Conservation (phyloP, 2,797 vertebrate species). For the Mus minutoides region DNA sequence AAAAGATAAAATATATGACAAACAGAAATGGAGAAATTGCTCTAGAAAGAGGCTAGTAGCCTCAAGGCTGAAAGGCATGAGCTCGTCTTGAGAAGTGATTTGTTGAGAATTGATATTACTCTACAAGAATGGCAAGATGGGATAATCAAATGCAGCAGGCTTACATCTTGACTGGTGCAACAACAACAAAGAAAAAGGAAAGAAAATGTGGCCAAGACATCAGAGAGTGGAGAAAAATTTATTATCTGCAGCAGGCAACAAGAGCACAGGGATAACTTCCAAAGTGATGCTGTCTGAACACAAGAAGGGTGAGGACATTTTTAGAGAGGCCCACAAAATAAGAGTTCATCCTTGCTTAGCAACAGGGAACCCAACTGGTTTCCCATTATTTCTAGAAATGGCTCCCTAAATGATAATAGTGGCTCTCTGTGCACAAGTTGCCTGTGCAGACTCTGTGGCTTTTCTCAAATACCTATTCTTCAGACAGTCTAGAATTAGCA, state of each 20-base stretch:
- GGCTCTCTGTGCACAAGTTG: background rate
- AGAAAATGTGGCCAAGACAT: background rate
- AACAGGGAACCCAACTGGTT: background rate
- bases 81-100: background rate
- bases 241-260: too few species aligned
- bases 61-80: background rate
- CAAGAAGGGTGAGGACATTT: background rate
- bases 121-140: background rate
- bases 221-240: background rate
- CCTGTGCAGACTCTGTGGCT: background rate
- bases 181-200: background rate
- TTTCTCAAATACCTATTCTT: slow-evolving; percentile 34
- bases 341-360: background rate
- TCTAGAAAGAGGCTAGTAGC: background rate
- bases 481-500: background rate
- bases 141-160: background rate
- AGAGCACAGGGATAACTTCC: background rate
- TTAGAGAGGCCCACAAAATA: background rate
- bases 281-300: background rate
- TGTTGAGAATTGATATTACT: slow-evolving; percentile 1
- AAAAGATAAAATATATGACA: background rate
- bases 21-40: background rate
- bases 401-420: background rate
- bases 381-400: background rate
- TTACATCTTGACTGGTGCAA: background rate